These are phyloP conservation scores for Drosophila azteca DNA, from an alignment of 1,140 invertebrate species.

Conservation along the genomic window DNA sequence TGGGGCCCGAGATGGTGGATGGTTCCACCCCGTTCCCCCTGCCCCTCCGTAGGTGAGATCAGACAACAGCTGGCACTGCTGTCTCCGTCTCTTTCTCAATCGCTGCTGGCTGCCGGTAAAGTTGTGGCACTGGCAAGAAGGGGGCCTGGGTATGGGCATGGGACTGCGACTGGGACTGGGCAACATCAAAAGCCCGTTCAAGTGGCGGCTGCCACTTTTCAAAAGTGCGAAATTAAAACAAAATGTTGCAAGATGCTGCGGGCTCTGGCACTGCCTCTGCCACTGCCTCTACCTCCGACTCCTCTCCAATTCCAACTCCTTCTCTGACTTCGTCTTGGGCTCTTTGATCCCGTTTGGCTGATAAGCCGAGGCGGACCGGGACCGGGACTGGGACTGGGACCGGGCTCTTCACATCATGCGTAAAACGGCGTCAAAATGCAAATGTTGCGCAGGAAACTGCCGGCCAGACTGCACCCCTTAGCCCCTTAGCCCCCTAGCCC, in stretches of 20 bases:
- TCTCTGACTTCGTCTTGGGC: conserved; percentile 38
- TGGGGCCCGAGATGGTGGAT: neutral
- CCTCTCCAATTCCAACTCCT: conserved; percentile 1
- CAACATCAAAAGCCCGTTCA: conserved; percentile 73
- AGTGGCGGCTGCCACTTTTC: conserved; percentile 75
- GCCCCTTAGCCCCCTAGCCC: neutral
- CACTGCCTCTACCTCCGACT: neutral
- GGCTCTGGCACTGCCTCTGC: conserved; percentile 31
- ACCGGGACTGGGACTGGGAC: conserved; percentile 42
- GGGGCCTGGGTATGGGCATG: neutral
- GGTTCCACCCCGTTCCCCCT: neutral
- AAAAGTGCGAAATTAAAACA: conserved; percentile 81
- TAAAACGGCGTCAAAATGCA: conserved; percentile 80
- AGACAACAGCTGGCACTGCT: conserved; percentile 7
- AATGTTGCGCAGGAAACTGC: conserved; percentile 72
- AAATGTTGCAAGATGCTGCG: conserved; percentile 80
- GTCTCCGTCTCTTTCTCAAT: neutral
- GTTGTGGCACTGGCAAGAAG: conserved; percentile 3
- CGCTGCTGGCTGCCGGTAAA: neutral
- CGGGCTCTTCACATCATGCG: conserved; percentile 64
- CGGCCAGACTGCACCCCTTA: conserved; percentile 26
- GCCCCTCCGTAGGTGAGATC: conserved; percentile 22
- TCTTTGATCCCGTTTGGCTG: conserved; percentile 70
- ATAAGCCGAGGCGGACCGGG: conserved; percentile 60
- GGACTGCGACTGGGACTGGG: conserved; percentile 46